These are phyloP conservation scores for Delphinus delphis DNA, from an alignment of 2,113 vertebrate genomes.

Conservation along the genomic window DNA sequence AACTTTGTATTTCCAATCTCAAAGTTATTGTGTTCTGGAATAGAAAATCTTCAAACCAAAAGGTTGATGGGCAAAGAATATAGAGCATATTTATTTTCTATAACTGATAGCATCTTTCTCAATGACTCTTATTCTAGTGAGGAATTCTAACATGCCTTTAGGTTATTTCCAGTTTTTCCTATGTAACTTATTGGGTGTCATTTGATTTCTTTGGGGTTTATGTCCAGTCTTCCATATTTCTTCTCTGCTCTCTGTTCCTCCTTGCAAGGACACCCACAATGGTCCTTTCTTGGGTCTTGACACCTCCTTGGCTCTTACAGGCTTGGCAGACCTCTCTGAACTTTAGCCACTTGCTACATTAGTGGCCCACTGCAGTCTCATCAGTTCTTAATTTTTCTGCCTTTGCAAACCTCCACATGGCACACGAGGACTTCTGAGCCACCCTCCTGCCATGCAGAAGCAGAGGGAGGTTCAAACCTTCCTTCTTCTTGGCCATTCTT, in stretches of 20 bases:
- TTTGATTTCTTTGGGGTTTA: neutral
- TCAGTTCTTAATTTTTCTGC: neutral
- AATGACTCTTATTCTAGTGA: neutral
- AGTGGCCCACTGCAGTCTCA: neutral
- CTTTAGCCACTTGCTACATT: no score
- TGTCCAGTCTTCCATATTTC: neutral
- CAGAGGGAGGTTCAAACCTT: neutral
- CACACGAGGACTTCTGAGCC: neutral
- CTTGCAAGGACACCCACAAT: neutral
- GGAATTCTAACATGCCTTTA: neutral
- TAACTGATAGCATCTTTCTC: neutral
- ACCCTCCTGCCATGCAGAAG: rapidly evolving
- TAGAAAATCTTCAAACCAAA: neutral
- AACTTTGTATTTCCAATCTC: neutral
- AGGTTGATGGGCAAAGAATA: neutral
- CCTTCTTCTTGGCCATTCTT: neutral
- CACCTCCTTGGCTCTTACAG: rapidly evolving
- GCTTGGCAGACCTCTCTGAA: neutral
- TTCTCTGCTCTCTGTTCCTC: neutral
- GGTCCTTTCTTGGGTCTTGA: neutral
- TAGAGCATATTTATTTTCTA: neutral
- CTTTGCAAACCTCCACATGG: neutral
- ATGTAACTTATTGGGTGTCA: neutral
- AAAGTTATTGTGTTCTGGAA: neutral
- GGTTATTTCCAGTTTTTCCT: neutral